Base-by-base conservation (phyloP, 37 sponge, comb jelly and placozoan genomes). In the Theonella swinhoei region DNA sequence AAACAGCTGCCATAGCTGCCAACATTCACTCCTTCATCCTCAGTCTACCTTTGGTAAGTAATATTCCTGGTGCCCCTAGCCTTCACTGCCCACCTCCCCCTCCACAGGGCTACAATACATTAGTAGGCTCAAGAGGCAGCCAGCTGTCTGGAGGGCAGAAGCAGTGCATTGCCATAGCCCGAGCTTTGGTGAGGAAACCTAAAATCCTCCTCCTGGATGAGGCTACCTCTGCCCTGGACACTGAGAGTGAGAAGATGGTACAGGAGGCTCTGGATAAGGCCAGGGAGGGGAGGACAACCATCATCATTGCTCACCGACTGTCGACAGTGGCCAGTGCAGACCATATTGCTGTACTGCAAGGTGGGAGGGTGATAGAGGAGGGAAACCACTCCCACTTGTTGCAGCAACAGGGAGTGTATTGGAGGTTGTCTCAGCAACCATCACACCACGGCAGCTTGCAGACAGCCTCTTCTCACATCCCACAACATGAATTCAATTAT, bases 11-110 rank as follows among this genome's bases (percentile, higher is more conserved):
- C 42, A 90, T 29, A 22, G 73, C 83, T 40, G 95, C 95, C 62
- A 94, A 94, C 78, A 91, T 91, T 40, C 92, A 94, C 79, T 81
- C 87, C 72, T 94, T 91, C 64, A 91, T 94, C 33, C 25, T 62
- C 34, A 35, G 76, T 35, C 85, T 91, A 36, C 95, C 95, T 39
- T 59, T 83, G 67, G 40, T 39, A 7, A 17, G 54, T 17, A 47
- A 47, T 14, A 7, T 14, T 14, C 11, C 54, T n/a, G n/a, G n/a
- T n/a, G n/a, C n/a, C n/a, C n/a, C n/a, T n/a, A n/a, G n/a, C n/a
- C n/a, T n/a, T n/a, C n/a, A n/a, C n/a, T n/a, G n/a, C n/a, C 54
- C 54, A 47, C 54, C 14, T 14, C 54, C 76, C 7, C 76, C 75
- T 54, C 85, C 85, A 4, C 76, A 37, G 24, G 76, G 76, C 33